phyloP scores from a whole-genome alignment of 1,140 invertebrate species.

The Pseudomyrmex gracilis region DNA sequence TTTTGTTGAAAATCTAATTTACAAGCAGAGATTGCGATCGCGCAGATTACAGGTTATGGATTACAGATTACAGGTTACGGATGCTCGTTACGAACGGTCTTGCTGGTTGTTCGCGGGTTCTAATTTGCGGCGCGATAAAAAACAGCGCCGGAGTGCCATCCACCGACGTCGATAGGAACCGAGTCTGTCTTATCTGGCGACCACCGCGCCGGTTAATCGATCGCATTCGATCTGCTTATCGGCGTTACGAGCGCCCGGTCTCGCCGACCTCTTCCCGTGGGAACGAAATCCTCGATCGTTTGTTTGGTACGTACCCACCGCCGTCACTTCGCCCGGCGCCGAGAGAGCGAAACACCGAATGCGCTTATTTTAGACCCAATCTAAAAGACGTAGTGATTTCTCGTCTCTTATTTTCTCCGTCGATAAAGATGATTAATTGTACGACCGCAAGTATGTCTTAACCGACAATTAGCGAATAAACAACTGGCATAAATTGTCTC shows the following conservation, averaged over 20 bases:
- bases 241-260: neutral
- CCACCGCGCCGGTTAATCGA: slow-evolving; percentile 28
- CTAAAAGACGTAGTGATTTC: slow-evolving; percentile 8
- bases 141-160: slow-evolving; percentile 40
- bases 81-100: slow-evolving; percentile 49
- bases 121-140: slow-evolving; percentile 56
- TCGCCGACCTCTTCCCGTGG: slow-evolving; percentile 65
- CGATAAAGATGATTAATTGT: slow-evolving; percentile 21
- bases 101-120: slow-evolving; percentile 49
- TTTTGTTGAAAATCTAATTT: slow-evolving; percentile 63
- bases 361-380: slow-evolving; percentile 24
- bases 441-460: neutral
- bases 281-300: slow-evolving; percentile 74
- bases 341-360: slow-evolving; percentile 80
- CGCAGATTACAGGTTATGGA: slow-evolving; percentile 59
- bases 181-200: slow-evolving; percentile 22
- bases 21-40: slow-evolving; percentile 57
- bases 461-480: slow-evolving; percentile 17
- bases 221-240: slow-evolving; percentile 50
- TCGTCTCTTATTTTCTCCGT: neutral
- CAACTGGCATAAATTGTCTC: slow-evolving; percentile 5
- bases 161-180: slow-evolving; percentile 31
- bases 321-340: slow-evolving; percentile 70
- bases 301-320: slow-evolving; percentile 47
- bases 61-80: slow-evolving; percentile 60